A percentile compares a stretch with the other conserved stretches of the same genome.
Evolutionary conservation across 2,113 vertebrate genomes (phyloP).

Genomic region (Megaleporinus macrocephalus): DNA sequence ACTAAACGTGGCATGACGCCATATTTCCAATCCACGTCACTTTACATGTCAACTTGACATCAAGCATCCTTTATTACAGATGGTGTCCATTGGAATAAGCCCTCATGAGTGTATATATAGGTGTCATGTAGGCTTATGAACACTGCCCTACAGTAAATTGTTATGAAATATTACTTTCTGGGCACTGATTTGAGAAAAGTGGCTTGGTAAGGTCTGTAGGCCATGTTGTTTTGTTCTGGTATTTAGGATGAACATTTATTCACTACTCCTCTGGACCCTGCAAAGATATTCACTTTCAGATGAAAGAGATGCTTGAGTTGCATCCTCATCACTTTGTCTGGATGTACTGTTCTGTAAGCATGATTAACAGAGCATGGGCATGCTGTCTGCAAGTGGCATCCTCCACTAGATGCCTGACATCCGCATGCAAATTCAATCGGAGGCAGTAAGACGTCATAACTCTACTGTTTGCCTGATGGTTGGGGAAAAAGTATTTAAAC

Average conservation of each 20-base stretch:
- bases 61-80: too few species aligned
- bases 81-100: too few species aligned
- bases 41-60: too few species aligned
- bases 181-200: neutral
- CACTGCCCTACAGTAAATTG: too few species aligned
- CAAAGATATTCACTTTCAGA: neutral
- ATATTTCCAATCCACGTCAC: too few species aligned
- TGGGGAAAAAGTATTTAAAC: too few species aligned
- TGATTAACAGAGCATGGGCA: slow-evolving; percentile 22
- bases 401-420: neutral
- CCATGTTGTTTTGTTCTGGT: too few species aligned
- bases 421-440: neutral
- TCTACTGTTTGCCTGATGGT: neutral
- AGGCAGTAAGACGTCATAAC: neutral
- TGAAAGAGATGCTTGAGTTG: neutral
- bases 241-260: neutral
- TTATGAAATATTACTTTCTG: neutral
- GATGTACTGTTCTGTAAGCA: slow-evolving; percentile 6
- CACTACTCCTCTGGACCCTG: too few species aligned
- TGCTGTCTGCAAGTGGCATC: neutral
- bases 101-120: too few species aligned
- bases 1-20: too few species aligned
- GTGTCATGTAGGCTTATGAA: too few species aligned
- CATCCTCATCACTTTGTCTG: neutral
- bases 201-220: neutral